Evolutionary conservation across 2,888 invertebrate species (phyloP), one percentile per base, ranked within the genome.

Genomic region (Panopea generosa): DNA sequence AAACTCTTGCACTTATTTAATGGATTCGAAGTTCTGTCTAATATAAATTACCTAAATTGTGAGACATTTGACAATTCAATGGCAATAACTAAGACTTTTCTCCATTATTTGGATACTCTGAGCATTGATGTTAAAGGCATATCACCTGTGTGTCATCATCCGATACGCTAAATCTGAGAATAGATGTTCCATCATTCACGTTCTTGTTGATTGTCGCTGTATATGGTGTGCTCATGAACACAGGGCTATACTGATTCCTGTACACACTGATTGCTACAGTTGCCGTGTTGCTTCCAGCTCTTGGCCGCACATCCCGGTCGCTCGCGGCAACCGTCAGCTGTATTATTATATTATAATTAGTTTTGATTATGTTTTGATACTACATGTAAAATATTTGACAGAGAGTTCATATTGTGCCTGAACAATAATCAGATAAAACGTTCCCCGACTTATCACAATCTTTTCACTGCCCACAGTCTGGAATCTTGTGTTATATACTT

Each of bases 171-270:
- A 88, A 81, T 22, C 74, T 71, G 26, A 56, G 74, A 7, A 88
- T 60, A 9, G 75, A 69, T 18, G 77, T 56, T 14, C 77, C 80
- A 33, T 57, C 47, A 16, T 43, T 45, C 1, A 72, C 55, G n/a
- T 75, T 82, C 55, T 77, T 69, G 43, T 73, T 72, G 26, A 87
- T 77, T n/a, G 70, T 71, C 16, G 74, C 72, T 9, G 26, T n/a
- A 55, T 87, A 89, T 7, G 86, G 84, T 14, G 56, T 50, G 16
- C 82, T 82, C 24, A 67, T 61, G 70, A 89, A 87, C 24, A 55
- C 59, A 7, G 90, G 90, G 2, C 79, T 52, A 50, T 81, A 74
- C 56, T 77, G 80, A 74, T 90, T 90, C 53, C 89, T 84, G 14
- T 80, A 70, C 33, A 90, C 86, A n/a, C 66, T 66, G 9, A 90